phyloP scores from a whole-genome alignment of 2,888 invertebrate genomes.

The Philopedon plagiatum region DNA sequence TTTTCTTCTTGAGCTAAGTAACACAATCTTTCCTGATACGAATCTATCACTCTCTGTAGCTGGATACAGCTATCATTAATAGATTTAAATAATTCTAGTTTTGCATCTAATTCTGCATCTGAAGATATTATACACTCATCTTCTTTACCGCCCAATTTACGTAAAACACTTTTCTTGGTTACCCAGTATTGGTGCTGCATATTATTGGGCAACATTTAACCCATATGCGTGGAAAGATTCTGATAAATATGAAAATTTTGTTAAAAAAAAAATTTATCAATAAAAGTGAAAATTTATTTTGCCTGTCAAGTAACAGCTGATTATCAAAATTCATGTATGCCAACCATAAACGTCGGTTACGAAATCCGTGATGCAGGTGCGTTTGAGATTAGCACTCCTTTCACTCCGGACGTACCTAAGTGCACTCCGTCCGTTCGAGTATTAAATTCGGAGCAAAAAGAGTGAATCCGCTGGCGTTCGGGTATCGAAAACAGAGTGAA shows the following conservation, averaged over 20 bases:
- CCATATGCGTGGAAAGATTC: background rate
- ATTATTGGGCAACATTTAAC: conserved; percentile 49
- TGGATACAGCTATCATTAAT: conserved; percentile 92
- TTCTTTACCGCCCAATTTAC: conserved; percentile 96
- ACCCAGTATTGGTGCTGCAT: conserved; percentile 99
- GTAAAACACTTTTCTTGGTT: conserved; percentile 94
- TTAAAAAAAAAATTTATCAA: background rate
- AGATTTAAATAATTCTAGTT: conserved; percentile 92
- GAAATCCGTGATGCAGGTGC: no score
- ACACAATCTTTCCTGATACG: conserved; percentile 94
- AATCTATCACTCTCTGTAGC: conserved; percentile 89
- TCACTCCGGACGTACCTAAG: no score
- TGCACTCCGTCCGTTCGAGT: no score
- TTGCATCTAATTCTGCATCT: conserved; percentile 96
- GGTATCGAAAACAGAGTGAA: no score
- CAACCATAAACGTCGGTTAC: background rate
- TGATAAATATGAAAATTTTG: conserved; percentile 11
- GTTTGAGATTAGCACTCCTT: no score
- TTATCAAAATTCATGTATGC: background rate
- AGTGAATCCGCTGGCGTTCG: no score
- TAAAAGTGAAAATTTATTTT: background rate
- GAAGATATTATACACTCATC: conserved; percentile 97
- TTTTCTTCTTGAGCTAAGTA: conserved; percentile 96
- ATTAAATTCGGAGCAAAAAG: no score
- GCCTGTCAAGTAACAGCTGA: background rate